These are phyloP conservation scores for Apteryx owenii DNA, from an alignment of 2,113 vertebrate species.

Conservation along the genomic window DNA sequence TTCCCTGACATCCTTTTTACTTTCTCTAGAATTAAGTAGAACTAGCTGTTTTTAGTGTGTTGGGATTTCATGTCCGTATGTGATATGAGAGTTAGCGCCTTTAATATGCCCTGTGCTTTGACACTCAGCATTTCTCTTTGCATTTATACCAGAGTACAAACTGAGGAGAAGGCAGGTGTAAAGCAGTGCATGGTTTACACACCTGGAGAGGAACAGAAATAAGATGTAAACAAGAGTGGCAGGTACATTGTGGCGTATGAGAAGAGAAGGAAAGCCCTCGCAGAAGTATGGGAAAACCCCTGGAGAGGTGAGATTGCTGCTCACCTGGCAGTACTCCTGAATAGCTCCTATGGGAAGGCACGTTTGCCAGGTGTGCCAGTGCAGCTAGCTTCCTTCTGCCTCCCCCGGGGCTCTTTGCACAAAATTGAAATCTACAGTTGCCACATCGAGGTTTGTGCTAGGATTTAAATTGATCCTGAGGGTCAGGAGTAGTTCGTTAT, in stretches of 20 bases:
- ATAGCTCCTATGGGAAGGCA: background rate
- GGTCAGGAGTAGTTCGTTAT: background rate
- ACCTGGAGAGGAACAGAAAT: background rate
- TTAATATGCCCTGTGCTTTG: background rate
- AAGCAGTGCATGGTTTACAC: background rate
- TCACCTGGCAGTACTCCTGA: background rate
- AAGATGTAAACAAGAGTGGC: background rate
- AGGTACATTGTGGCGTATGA: rapidly evolving
- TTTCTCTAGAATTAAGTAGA: background rate
- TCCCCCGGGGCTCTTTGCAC: rapidly evolving
- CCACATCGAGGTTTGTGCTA: background rate
- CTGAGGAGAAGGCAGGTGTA: background rate
- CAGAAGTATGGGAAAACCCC: background rate
- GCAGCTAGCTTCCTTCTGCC: background rate
- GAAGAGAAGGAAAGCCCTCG: background rate
- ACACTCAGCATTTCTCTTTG: background rate
- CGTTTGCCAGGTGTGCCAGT: background rate
- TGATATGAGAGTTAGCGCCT: background rate
- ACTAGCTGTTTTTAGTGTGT: background rate
- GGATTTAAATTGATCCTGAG: slow-evolving; percentile 2
- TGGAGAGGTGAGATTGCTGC: background rate
- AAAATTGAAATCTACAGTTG: background rate
- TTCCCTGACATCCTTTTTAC: background rate
- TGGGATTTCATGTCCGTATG: background rate
- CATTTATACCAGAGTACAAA: background rate